These are phyloP conservation scores for Apostichopus parvimensis DNA, from an alignment of 35 echinoderm and acorn worm species.

Conservation along the genomic window DNA sequence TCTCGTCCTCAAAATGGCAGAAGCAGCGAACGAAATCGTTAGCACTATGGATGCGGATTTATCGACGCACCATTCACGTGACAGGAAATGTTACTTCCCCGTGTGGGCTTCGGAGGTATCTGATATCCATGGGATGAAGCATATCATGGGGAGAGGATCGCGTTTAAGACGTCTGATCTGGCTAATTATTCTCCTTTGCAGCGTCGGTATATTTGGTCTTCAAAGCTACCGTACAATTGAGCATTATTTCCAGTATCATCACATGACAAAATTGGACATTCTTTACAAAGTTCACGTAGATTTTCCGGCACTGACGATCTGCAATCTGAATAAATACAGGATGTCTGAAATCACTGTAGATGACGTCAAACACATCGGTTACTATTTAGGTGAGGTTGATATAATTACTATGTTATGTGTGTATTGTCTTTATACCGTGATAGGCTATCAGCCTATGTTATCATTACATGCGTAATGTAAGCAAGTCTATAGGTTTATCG, in stretches of 20 bases:
- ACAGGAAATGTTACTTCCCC: slow-evolving; percentile 18
- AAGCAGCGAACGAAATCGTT: slow-evolving; percentile 36
- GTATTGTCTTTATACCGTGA: no score
- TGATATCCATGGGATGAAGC: slow-evolving; percentile 70
- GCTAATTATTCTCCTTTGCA: slow-evolving; percentile 10
- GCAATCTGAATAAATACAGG: slow-evolving; percentile 86
- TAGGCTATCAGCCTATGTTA: no score
- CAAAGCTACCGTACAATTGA: slow-evolving; percentile 27
- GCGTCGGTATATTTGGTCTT: slow-evolving; percentile 27
- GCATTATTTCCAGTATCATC: slow-evolving; percentile 58
- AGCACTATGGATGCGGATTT: slow-evolving; percentile 32
- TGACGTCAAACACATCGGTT: slow-evolving; percentile 64
- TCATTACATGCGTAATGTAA: no score
- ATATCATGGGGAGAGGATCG: slow-evolving; percentile 43
- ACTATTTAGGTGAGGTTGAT: slow-evolving; percentile 57
- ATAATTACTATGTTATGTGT: no score
- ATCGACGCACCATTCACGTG: background rate
- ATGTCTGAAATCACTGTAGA: slow-evolving; percentile 49
- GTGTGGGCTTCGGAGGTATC: slow-evolving; percentile 40
- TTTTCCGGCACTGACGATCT: slow-evolving; percentile 77
- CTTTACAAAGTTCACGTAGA: slow-evolving; percentile 41
- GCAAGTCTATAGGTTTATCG: no score
- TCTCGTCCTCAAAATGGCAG: background rate
- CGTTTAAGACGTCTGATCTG: slow-evolving; percentile 32
- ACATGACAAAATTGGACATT: slow-evolving; percentile 79